Base-by-base conservation (phyloP, 2,113 vertebrate genomes). In the Aphyosemion australe region DNA sequence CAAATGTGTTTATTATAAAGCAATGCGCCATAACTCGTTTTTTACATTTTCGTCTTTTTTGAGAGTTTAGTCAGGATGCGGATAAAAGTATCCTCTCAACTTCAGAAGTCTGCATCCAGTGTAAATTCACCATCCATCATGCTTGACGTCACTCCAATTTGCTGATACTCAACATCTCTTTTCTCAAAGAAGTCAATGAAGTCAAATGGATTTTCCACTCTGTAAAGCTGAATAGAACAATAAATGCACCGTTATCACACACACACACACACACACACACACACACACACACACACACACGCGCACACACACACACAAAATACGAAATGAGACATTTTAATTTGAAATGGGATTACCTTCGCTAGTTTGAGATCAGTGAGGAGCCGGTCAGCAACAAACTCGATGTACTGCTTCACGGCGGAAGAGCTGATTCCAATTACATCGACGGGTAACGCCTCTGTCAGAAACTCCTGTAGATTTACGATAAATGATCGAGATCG, bases 181-280 rank as follows among this genome's bases (percentile, higher is more conserved):
- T 98, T 99, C 91, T 99, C 97, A 89, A 99, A 99, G 90, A 99
- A 99, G 91, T 99, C 97, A 96, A 99, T 99, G 90, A 99, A 99
- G 91, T 99, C 97, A 82, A 99, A 99, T 11, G 97, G 96, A 84
- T 99, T 99, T 90, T 96, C 95, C 59, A 90, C 87, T 16, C 92
- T 65, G 87, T 97, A 98, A 42, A 94, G 84, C 96, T 99, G 78
- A 42, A 65, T 62, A 69, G 78, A 63, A 67, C 3, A 34, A 12
- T 41, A 26, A 32, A 37, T 13, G 14, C n/a, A 18, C 20, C 37
- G 20, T 58, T 37, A 26, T 26, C 5, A 16, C 9, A 55, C 34
- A 18, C n/a, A n/a, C n/a, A n/a, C n/a, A n/a, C 5, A 41, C 5
- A 8, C 11, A n/a, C n/a, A n/a, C n/a, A n/a, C n/a, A n/a, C n/a